A percentile compares a stretch with the other conserved stretches of the same genome.
These are phyloP conservation scores for Solenopsis invicta DNA, from an alignment of 1,140 invertebrate genomes.

Conservation along the genomic window DNA sequence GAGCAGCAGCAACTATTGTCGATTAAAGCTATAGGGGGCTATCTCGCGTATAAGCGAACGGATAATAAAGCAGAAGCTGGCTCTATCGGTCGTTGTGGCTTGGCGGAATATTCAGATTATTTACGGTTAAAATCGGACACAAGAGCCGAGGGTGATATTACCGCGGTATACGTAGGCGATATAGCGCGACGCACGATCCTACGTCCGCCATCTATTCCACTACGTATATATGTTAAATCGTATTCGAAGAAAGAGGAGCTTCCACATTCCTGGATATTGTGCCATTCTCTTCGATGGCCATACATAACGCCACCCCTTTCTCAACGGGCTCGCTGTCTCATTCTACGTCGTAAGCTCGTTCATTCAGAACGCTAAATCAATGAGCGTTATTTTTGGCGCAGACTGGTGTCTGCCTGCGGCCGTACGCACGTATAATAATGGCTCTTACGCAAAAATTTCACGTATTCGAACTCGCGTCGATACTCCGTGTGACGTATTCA, in stretches of 20 bases:
- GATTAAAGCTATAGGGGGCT: conserved; percentile 41
- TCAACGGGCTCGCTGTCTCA: conserved; percentile 61
- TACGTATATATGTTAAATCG: conserved; percentile 23
- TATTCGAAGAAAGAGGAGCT: conserved; percentile 50
- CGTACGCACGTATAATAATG: background rate
- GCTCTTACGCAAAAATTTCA: conserved; percentile 41
- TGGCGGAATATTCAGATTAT: conserved; percentile 67
- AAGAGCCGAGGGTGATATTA: conserved; percentile 66
- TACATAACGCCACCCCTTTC: conserved; percentile 64
- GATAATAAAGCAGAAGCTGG: conserved; percentile 59
- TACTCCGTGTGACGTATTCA: conserved; percentile 18
- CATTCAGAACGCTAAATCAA: conserved; percentile 80
- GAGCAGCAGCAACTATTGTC: conserved; percentile 36
- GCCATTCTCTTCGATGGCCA: conserved; percentile 68
- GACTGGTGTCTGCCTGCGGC: conserved; percentile 55
- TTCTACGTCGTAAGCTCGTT: conserved; percentile 66
- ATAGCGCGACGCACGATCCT: conserved; percentile 21
- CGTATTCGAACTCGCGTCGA: background rate
- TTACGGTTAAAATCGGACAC: conserved; percentile 58
- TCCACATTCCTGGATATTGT: conserved; percentile 71
- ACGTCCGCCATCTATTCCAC: conserved; percentile 29
- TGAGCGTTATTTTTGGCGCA: conserved; percentile 80
- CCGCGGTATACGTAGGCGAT: conserved; percentile 62
- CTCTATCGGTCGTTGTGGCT: conserved; percentile 55
- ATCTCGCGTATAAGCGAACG: conserved; percentile 32